Conservation (phyloP, 2,888 invertebrate species). For the Altica lythri region DNA sequence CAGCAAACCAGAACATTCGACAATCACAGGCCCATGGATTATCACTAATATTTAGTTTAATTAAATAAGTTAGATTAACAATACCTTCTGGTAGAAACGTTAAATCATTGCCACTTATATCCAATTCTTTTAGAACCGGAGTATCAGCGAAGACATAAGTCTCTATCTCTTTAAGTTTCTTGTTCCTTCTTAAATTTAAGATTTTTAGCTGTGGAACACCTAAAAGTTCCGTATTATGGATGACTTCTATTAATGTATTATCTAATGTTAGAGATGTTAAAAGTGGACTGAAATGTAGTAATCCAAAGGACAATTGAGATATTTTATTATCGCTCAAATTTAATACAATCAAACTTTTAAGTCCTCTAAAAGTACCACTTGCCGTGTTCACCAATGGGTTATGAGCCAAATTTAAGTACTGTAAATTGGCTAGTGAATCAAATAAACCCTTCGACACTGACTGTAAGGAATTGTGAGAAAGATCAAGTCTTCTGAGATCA, state of each 20-base stretch:
- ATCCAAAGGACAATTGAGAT: conserved; percentile 62
- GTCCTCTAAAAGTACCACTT: conserved; percentile 65
- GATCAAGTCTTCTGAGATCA: conserved; percentile 69
- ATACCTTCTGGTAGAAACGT: conserved; percentile 73
- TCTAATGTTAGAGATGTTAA: conserved; percentile 67
- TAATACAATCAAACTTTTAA: conserved; percentile 62
- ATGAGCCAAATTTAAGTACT: conserved; percentile 66
- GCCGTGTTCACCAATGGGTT: conserved; percentile 67
- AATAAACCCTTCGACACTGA: conserved; percentile 71
- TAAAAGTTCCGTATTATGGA: conserved; percentile 69
- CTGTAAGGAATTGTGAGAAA: conserved; percentile 66
- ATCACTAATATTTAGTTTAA: conserved; percentile 68
- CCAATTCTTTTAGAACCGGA: conserved; percentile 64
- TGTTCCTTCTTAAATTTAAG: conserved; percentile 67
- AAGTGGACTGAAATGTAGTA: conserved; percentile 68
- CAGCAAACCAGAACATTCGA: conserved; percentile 59
- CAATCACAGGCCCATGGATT: conserved; percentile 90
- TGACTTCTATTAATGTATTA: conserved; percentile 67
- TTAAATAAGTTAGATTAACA: conserved; percentile 65
- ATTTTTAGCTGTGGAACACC: conserved; percentile 65
- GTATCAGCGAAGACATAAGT: conserved; percentile 67
- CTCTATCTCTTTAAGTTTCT: conserved; percentile 65
- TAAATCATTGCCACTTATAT: conserved; percentile 73
- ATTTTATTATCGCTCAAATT: conserved; percentile 66
- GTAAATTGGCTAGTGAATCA: conserved; percentile 66